Evolutionary conservation across 2,888 invertebrate species (phyloP).

Genomic region (Volucella zonaria): DNA sequence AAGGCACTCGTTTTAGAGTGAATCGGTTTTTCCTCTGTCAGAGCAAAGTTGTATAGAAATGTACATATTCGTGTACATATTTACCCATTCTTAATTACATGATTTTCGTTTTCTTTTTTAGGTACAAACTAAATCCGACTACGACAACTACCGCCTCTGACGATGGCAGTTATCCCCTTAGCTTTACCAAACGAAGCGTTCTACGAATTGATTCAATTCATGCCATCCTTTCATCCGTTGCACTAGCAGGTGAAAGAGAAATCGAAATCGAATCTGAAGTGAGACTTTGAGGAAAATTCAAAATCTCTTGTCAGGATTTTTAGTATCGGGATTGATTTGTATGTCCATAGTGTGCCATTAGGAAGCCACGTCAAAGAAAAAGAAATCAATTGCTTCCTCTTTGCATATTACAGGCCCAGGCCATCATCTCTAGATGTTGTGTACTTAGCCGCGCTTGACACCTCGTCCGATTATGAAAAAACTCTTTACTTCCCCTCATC

Average conservation of each 20-base stretch:
- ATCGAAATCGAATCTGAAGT: no score
- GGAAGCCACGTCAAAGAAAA: constrained; percentile 49
- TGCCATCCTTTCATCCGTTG: constrained; percentile 7
- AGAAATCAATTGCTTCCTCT: constrained; percentile 48
- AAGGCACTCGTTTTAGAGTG: neutral
- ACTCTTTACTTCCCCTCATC: constrained; percentile 3
- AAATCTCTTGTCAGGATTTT: neutral
- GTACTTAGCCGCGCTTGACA: neutral
- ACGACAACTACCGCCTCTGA: neutral
- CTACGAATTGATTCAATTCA: constrained; percentile 42
- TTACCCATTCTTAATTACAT: constrained; percentile 44
- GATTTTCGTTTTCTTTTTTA: neutral
- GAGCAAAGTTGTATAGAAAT: neutral
- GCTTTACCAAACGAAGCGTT: constrained; percentile 25
- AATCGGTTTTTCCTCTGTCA: neutral
- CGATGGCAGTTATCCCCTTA: neutral
- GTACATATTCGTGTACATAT: constrained; percentile 33
- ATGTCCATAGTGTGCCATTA: constrained; percentile 2
- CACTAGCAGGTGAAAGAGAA: constrained; percentile 6
- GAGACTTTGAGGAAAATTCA: neutral
- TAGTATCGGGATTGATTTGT: constrained; percentile 29
- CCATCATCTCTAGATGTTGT: neutral
- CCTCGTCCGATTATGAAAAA: neutral
- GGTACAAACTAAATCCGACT: constrained; percentile 26
- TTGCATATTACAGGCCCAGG: neutral